A percentile compares a stretch with the other conserved stretches of the same genome.
These are phyloP conservation scores for Anas georgica DNA, from an alignment of 2,797 vertebrate genomes.

Conservation along the genomic window DNA sequence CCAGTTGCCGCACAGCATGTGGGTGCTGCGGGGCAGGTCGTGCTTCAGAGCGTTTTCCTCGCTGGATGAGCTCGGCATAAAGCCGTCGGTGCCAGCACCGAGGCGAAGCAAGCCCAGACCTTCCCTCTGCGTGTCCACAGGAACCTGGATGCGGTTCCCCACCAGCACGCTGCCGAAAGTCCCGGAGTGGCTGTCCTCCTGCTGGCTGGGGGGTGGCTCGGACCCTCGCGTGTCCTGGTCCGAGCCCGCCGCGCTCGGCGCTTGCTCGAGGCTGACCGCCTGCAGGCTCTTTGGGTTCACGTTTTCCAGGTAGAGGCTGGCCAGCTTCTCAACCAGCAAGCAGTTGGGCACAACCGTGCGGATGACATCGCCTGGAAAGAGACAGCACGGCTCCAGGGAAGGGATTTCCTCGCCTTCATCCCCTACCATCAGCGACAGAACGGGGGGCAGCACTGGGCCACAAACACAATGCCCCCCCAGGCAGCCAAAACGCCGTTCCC, in stretches of 20 bases:
- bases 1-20: slow-evolving; percentile 96
- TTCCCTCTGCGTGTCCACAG: slow-evolving; percentile 78
- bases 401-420: background rate
- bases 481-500: background rate
- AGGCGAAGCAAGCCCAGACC: slow-evolving; percentile 64
- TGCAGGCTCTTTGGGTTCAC: slow-evolving; percentile 78
- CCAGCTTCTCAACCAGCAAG: slow-evolving; percentile 88
- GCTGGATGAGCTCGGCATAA: slow-evolving; percentile 69
- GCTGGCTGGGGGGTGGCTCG: slow-evolving; percentile 72
- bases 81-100: slow-evolving; percentile 75
- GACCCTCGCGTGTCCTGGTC: slow-evolving; percentile 63
- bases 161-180: slow-evolving; percentile 95
- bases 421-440: background rate
- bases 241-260: background rate
- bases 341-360: slow-evolving; percentile 89
- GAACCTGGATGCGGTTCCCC: slow-evolving; percentile 97
- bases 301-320: slow-evolving; percentile 86
- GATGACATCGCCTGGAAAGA: slow-evolving; percentile 86
- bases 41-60: slow-evolving; percentile 90
- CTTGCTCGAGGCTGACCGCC: slow-evolving; percentile 22
- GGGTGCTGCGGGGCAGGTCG: slow-evolving; percentile 89
- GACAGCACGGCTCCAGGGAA: background rate
- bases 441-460: background rate
- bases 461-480: background rate
- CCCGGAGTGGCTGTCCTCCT: slow-evolving; percentile 83